Conservation (phyloP, 2,888 invertebrate species). For the Baronia brevicornis region DNA sequence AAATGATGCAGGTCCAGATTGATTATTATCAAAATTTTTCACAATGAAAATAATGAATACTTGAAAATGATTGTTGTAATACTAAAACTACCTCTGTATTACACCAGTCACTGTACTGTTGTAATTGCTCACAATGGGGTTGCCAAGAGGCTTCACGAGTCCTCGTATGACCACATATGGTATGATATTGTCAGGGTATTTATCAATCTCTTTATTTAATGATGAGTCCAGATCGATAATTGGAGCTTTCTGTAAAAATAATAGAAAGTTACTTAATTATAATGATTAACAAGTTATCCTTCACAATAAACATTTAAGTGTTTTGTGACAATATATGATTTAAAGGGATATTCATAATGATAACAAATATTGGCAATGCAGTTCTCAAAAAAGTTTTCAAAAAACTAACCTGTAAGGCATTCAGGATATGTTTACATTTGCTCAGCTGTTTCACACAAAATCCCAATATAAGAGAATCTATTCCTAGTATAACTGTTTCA, state of each 20-base stretch:
- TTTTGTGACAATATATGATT: background rate
- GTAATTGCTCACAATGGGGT: conserved; percentile 83
- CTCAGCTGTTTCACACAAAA: conserved; percentile 84
- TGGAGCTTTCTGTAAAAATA: conserved; percentile 78
- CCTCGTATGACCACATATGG: conserved; percentile 86
- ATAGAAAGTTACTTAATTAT: background rate
- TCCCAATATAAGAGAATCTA: conserved; percentile 84
- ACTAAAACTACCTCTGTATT: conserved; percentile 75
- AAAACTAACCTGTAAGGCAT: conserved; percentile 79
- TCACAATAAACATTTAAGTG: background rate
- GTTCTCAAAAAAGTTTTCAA: background rate
- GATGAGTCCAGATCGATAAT: conserved; percentile 80
- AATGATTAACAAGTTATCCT: background rate
- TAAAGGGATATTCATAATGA: background rate
- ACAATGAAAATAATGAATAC: background rate
- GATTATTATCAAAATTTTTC: too few species aligned
- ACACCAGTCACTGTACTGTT: conserved; percentile 85
- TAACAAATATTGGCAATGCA: background rate
- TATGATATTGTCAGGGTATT: conserved; percentile 78
- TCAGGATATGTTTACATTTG: conserved; percentile 82
- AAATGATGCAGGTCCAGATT: too few species aligned
- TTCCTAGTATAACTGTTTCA: conserved; percentile 82
- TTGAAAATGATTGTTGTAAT: conserved; percentile 3
- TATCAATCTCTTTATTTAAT: conserved; percentile 77
- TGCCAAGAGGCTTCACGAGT: conserved; percentile 83